Base-by-base conservation (phyloP, 2,888 invertebrate species). In the Gnatocerus cornutus region DNA sequence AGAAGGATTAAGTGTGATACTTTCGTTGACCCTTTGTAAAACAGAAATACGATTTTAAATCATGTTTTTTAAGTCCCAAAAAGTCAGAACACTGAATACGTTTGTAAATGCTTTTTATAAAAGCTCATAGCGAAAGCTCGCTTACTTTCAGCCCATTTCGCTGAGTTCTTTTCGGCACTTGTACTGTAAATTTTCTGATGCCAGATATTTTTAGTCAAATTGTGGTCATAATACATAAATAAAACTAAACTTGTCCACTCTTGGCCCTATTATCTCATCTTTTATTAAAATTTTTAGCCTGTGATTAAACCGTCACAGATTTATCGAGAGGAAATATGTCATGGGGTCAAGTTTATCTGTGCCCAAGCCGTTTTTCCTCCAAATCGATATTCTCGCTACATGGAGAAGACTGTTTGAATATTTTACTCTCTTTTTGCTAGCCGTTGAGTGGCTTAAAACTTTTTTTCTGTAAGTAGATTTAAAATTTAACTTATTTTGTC, bases 271-370 rank as follows among this genome's bases (percentile, higher is more conserved):
- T 33, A 2, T 6, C 33, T 6, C 33, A 33, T 33, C 6, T 7
- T 33, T 33, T n/a, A 2, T 7, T 33, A 1, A 33, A 33, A n/a
- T 33, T 33, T 33, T 33, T 16, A 21, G 16, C 3, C 5, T 9
- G 14, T 13, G 7, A 7, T 14, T 3, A n/a, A 16, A 48, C 1
- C 16, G n/a, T n/a, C n/a, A n/a, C n/a, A n/a, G n/a, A n/a, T 50
- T 50, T 1, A 50, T 50, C 29, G 16, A 9, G 30, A 29, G 50
- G 50, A 50, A 50, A 29, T 29, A 43, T 37, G 37, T 53, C 9
- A 13, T 9, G 37, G 30, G 50, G 53, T 53, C 37, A 53, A 53
- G 53, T 53, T 53, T 53, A 37, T 33, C 53, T 30, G 7, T 37
- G 21, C 30, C 50, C 9, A 10, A 16, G 16, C 9, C 50, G 10